Conservation (phyloP, 2,113 vertebrate species). For the Callipepla californica region DNA sequence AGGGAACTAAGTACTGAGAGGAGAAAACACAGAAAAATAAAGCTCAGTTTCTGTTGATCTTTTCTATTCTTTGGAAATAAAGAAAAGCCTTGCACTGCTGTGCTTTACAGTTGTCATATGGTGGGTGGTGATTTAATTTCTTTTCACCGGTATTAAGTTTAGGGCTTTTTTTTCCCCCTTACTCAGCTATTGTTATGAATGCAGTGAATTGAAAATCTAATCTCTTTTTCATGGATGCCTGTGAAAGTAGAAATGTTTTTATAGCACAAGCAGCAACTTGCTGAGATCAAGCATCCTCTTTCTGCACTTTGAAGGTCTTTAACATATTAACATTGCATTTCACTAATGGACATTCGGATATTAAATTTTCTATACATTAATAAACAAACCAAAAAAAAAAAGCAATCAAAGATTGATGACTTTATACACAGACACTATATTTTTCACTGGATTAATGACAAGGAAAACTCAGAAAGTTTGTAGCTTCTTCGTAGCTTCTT, state of each 20-base stretch:
- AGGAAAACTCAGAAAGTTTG: not conserved
- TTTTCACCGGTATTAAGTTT: not conserved
- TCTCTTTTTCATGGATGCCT: not conserved
- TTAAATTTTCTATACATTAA: not conserved
- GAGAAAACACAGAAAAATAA: not conserved
- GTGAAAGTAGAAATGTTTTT: not conserved
- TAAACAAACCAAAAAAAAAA: not conserved
- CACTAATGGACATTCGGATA: not conserved
- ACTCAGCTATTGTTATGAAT: not conserved
- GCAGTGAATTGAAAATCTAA: not conserved
- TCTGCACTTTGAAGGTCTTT: not conserved
- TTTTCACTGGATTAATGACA: not conserved
- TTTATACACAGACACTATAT: not conserved
- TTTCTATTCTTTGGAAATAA: not conserved
- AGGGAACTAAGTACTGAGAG: not conserved
- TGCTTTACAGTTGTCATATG: not conserved
- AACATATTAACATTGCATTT: not conserved
- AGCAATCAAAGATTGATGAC: accelerated
- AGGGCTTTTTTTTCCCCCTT: not conserved
- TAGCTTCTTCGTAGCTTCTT: not conserved
- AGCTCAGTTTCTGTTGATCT: not conserved
- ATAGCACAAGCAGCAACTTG: not conserved
- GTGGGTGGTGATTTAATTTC: not conserved
- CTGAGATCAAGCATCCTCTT: not conserved
- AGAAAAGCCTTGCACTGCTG: not conserved